Conservation (phyloP, 2,797 vertebrate species). For the Notoglanidium macrostoma region DNA sequence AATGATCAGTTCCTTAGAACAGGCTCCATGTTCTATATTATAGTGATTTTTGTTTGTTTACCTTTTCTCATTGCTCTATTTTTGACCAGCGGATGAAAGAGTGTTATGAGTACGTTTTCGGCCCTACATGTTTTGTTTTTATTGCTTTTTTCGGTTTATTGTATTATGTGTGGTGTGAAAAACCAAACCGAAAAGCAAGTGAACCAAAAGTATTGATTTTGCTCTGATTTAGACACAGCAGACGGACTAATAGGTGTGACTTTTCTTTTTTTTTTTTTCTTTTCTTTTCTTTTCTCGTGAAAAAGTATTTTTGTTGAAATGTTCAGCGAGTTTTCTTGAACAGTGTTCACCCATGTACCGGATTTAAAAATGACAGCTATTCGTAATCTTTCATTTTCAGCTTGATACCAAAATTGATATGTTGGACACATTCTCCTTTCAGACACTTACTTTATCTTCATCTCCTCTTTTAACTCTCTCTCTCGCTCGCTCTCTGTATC, state of each 20-base stretch:
- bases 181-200: neutral
- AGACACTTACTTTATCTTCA: neutral
- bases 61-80: neutral
- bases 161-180: neutral
- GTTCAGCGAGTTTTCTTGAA: neutral
- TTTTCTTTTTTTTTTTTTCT: too few relatives aligned
- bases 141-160: neutral
- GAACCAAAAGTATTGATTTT: neutral
- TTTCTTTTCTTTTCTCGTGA: neutral
- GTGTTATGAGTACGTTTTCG: neutral
- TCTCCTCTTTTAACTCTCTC: neutral
- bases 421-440: neutral
- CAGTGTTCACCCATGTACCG: neutral
- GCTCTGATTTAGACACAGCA: neutral
- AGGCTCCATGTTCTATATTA: neutral
- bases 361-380: neutral
- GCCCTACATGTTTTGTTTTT: neutral
- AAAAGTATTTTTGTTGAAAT: neutral
- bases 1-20: neutral
- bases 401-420: neutral
- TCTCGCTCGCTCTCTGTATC: neutral
- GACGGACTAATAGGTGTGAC: neutral
- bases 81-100: too few relatives aligned
- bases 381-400: neutral
- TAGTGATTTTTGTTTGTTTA: neutral